Evolutionary conservation across 2,797 vertebrate genomes (phyloP), one percentile per base, ranked within the genome.

Genomic region (Ambastaia sidthimunki): DNA sequence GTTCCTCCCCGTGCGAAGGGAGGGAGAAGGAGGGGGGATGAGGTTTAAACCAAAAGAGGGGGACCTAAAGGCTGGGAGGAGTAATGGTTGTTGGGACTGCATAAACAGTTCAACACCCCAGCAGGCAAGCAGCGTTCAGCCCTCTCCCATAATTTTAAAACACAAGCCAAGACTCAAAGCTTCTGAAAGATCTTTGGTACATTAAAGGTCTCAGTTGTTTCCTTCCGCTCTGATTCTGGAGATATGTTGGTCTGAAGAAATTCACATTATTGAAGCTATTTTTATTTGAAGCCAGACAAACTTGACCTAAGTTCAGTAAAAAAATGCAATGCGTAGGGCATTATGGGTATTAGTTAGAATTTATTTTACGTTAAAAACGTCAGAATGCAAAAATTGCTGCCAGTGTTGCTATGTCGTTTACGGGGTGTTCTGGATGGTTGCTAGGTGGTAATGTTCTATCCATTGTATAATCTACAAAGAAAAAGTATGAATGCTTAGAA

Each of bases 21-120:
- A 78, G 52, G 65, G 71, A 4, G 12, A 16, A 28, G 48, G 25
- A 60, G 12, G 34, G 74, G 31, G 80, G 78, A 86, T 80, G 71
- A 65, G 81, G 81, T 87, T 82, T 81, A 73, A 87, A 84, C 1
- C 66, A 71, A 80, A 76, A 23, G n/a, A 80, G 76, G 68, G 23
- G 71, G 57, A 74, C 34, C 50, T 34, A 54, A 55, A 44, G 60
- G 28, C 47, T 63, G 50, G 63, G 62, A 65, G 66, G 66, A 6
- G 41, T 68, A 18, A 52, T 13, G 50, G 67, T 50, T 54, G 80
- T 72, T 71, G 78, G 80, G 77, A 85, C 85, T 85, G 87, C 54
- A 90, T 85, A 89, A 92, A 91, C 87, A 89, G 85, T 77, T 89
- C 76, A 76, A 81, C 80, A 85, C 80, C 74, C 70, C 83, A 80